Evolutionary conservation across 2,797 vertebrate species (phyloP).

Genomic region (Enteromius afrohamiltoni): DNA sequence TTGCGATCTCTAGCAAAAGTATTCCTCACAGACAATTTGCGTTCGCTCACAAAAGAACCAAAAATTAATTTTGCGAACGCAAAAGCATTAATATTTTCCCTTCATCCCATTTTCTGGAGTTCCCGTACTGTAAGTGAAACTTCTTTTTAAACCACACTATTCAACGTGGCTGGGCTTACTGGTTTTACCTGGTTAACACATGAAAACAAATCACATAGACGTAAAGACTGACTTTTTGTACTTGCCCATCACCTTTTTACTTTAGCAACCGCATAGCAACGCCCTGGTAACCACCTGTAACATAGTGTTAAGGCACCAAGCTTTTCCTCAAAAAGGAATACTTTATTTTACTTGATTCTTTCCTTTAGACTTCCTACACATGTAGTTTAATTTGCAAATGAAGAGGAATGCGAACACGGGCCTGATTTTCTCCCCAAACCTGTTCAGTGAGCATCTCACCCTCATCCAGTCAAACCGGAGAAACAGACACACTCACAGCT

Average conservation of each 20-base stretch:
- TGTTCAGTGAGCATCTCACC: constrained; percentile 69
- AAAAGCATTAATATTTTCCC: too few species aligned
- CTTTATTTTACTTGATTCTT: background rate
- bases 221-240: background rate
- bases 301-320: background rate
- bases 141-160: too few species aligned
- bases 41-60: too few species aligned
- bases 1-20: too few species aligned
- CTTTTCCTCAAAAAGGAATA: background rate
- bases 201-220: background rate
- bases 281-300: background rate
- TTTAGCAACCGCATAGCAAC: background rate
- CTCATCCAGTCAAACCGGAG: constrained; percentile 64
- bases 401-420: background rate
- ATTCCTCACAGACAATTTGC: too few species aligned
- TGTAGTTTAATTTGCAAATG: background rate
- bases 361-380: background rate
- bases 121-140: too few species aligned
- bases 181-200: background rate
- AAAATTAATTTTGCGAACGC: too few species aligned
- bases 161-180: background rate
- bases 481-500: constrained; percentile 51
- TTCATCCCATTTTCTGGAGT: too few species aligned
- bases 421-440: constrained; percentile 73
- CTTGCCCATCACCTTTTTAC: background rate